These are phyloP conservation scores for Trichoplax adhaerens DNA, from an alignment of 37 sponge, comb jelly and placozoan species.

Conservation along the genomic window DNA sequence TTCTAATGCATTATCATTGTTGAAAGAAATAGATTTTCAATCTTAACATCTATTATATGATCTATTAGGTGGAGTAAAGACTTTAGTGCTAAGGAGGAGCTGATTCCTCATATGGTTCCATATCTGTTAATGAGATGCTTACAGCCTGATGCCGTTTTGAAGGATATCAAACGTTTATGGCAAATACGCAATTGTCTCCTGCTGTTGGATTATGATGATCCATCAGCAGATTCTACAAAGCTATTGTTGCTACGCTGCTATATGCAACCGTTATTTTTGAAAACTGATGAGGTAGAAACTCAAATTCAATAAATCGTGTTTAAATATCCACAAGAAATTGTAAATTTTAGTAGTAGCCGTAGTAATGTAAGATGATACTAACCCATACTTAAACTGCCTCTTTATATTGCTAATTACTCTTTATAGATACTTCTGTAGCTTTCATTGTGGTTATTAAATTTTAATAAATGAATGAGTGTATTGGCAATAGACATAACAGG, in stretches of 20 bases:
- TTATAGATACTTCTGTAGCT: too few species aligned
- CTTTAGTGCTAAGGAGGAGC: conserved; percentile 14
- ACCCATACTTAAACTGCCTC: too few species aligned
- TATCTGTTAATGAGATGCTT: conserved; percentile 29
- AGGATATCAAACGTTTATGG: conserved; percentile 49
- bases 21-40: too few species aligned
- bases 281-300: conserved; percentile 27
- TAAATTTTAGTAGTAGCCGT: too few species aligned
- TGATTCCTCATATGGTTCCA: conserved; percentile 40
- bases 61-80: conserved; percentile 6
- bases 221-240: conserved; percentile 28
- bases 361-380: too few species aligned
- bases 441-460: too few species aligned
- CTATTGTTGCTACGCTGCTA: conserved; percentile 26
- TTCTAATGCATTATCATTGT: too few species aligned
- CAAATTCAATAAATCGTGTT: neutral
- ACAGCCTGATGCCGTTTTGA: conserved; percentile 14
- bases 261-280: conserved; percentile 27
- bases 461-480: too few species aligned
- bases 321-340: too few species aligned
- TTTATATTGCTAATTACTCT: too few species aligned
- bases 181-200: conserved; percentile 25
- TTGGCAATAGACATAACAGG: too few species aligned
- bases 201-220: conserved; percentile 56
- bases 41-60: too few species aligned